phyloP scores from a whole-genome alignment of 2,113 vertebrate species.

The Hydropotes inermis region DNA sequence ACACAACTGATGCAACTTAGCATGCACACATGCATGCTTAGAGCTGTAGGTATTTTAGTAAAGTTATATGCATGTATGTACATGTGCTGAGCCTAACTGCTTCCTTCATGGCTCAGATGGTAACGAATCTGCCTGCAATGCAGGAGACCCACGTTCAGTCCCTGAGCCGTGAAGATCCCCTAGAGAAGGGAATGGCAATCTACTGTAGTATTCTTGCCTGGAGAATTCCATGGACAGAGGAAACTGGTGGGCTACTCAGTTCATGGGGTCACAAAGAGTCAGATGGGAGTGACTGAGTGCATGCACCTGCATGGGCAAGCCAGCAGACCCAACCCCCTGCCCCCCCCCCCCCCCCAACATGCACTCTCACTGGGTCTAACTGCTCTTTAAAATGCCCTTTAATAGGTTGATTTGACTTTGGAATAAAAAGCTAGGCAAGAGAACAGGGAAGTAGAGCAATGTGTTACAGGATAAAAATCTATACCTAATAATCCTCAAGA shows the following conservation, averaged over 20 bases:
- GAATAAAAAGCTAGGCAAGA: background rate
- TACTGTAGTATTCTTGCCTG: background rate
- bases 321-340: background rate
- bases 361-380: background rate
- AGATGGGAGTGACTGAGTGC: background rate
- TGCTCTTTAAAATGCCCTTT: background rate
- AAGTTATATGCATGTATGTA: background rate
- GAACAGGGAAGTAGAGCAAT: background rate
- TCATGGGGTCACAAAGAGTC: background rate
- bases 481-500: background rate
- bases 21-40: background rate
- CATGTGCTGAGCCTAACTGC: background rate
- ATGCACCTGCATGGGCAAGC: background rate
- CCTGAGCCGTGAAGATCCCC: background rate
- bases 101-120: background rate
- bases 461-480: background rate
- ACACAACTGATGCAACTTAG: background rate
- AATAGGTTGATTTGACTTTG: background rate
- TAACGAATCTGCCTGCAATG: background rate
- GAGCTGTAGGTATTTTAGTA: background rate
- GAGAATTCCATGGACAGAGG: background rate
- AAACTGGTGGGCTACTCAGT: background rate
- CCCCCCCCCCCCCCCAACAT: background rate
- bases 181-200: background rate
- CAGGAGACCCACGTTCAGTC: background rate